Evolutionary conservation across 2,113 vertebrate species (phyloP), one percentile per base, ranked within the genome.

Genomic region (Grammomys surdaster): DNA sequence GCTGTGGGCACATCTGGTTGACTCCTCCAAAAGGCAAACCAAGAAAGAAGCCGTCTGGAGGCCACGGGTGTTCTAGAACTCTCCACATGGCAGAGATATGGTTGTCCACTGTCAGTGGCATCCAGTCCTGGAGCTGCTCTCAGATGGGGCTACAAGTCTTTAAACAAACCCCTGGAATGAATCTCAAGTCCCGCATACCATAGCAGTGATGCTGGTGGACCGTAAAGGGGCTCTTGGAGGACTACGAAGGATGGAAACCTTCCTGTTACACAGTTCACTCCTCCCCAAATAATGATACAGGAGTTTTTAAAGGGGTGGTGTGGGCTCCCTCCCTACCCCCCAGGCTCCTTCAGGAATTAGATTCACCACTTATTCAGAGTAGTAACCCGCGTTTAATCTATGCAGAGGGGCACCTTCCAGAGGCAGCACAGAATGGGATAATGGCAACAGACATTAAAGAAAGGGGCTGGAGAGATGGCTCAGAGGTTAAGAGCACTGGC

Each of bases 351-450:
- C 75, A 22, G 13, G 33, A 46, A 43, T 5, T 3, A 5, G 28
- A 46, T 3, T 1, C 14, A 22, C 33, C 6, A 0, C 26, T n/a
- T 73, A 46, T 14, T 9, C 60, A 67, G 7, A 0, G 54, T 17
- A 16, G 17, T 11, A 8, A 1, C 1, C 19, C 56, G 14, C 43
- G 28, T 33, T 67, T 84, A 11, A 1, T 1, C 16, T 3, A 40
- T 40, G 24, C 17, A 2, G 28, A 31, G 11, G 8, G 9, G n/a
- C 14, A 5, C 17, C 89, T 69, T 31, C 84, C 24, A n/a, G 60
- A 93, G 48, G 48, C 33, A 10, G 3, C 8, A 0, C 0, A 6
- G 17, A 20, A n/a, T 1, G 36, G 14, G 40, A 48, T 51, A 7
- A 19, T 24, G 9, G n/a, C 48, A 36, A 63, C 40, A 88, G 76